Evolutionary conservation across 2,888 invertebrate genomes (phyloP), one percentile per base, ranked within the genome.

Genomic region (Pachycephus smyrnensis): DNA sequence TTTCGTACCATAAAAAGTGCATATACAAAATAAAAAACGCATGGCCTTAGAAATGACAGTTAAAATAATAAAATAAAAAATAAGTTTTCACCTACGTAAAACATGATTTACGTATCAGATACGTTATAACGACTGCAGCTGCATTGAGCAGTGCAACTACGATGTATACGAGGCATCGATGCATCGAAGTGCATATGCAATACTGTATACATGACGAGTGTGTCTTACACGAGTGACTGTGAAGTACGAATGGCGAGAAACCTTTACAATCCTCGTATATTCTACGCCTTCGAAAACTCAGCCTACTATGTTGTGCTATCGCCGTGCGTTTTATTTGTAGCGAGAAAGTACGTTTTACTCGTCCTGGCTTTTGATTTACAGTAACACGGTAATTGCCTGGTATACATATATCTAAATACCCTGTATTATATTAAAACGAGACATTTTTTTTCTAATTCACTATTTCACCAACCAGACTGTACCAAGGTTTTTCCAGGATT

Each of bases 311-410:
- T 9, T 75, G 35, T 75, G 69, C 36, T 23, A 75, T 69, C 69
- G 75, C 69, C 69, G 75, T 75, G 55, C 55, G 55, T 75, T 75
- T 30, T 36, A 69, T 75, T 75, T 33, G 75, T 75, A 75, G 75
- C 73, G 15, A 68, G 35, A 68, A 69, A 31, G 35, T 37, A 15
- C 73, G 33, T 40, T 76, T 37, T 33, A 73, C 73, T 73, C 36
- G 55, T 68, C 55, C 73, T 68, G 40, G 76, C 76, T 15, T 76
- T 30, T 35, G 30, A 30, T 37, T 3, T n/a, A 35, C 74, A 4
- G 6, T 55, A 55, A 55, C 23, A 23, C 55, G 55, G 55, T 23
- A 55, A 55, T 55, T 55, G 55, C 35, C 30, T 75, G 32, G 31
- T 32, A 55, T 37, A 23, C 1, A 12, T 68, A 33, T 23, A 33